Evolutionary conservation across 2,113 vertebrate species (phyloP).

Genomic region (Lucifuga dentata): DNA sequence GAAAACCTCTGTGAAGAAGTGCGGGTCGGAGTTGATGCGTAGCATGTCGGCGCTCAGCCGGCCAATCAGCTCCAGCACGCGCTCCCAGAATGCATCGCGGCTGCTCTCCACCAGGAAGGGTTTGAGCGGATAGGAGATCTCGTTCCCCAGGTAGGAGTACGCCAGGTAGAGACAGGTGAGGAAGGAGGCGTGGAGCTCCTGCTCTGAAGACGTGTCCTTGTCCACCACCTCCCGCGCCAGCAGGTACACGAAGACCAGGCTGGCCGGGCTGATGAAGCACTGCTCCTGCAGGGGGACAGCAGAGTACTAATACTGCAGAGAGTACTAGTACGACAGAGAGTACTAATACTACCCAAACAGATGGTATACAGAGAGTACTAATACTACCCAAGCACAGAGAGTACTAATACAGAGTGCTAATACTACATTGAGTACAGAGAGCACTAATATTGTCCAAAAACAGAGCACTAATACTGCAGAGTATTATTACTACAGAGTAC

Average conservation of each 20-base stretch:
- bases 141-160: slow-evolving; percentile 95
- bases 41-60: slow-evolving; percentile 91
- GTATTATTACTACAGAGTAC: too few relatives aligned
- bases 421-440: too few relatives aligned
- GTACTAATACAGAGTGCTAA: too few relatives aligned
- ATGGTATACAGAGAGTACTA: slow-evolving; percentile 33
- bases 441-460: too few relatives aligned
- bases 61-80: slow-evolving; percentile 90
- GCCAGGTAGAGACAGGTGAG: slow-evolving; percentile 95
- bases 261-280: slow-evolving; percentile 93
- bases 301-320: background rate
- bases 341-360: background rate
- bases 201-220: slow-evolving; percentile 88
- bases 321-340: background rate
- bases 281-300: slow-evolving; percentile 84
- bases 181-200: slow-evolving; percentile 90
- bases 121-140: slow-evolving; percentile 95
- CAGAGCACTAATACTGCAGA: too few relatives aligned
- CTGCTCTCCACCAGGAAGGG: slow-evolving; percentile 93
- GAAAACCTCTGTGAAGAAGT: slow-evolving; percentile 95
- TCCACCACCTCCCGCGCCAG: slow-evolving; percentile 91
- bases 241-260: slow-evolving; percentile 93
- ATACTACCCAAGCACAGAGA: too few relatives aligned
- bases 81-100: slow-evolving; percentile 94
- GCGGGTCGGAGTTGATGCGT: slow-evolving; percentile 91